Evolutionary conservation across 1,140 invertebrate species (phyloP).

Genomic region (Leptoteleia sp.): DNA sequence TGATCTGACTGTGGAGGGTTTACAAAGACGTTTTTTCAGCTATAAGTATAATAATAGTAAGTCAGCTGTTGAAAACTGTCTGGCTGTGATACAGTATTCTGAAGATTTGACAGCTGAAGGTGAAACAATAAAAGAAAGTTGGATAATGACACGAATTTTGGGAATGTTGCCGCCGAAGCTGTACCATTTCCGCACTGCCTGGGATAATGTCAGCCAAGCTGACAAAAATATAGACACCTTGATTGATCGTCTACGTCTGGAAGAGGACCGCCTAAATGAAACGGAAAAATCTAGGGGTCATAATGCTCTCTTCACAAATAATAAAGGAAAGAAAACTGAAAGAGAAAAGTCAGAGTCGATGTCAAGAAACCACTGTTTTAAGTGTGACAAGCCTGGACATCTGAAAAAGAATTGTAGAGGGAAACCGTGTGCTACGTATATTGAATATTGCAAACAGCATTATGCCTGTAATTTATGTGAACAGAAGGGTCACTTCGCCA

Average conservation of each 20-base stretch:
- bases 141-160: slow-evolving; percentile 59
- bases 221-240: slow-evolving; percentile 31
- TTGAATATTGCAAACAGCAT: slow-evolving; percentile 50
- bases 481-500: slow-evolving; percentile 3
- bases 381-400: slow-evolving; percentile 16
- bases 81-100: slow-evolving; percentile 33
- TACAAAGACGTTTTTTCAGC: slow-evolving; percentile 44
- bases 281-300: not conserved
- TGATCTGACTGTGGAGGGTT: slow-evolving; percentile 11
- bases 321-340: not conserved
- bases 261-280: slow-evolving; percentile 11
- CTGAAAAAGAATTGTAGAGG: slow-evolving; percentile 31
- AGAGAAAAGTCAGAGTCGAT: not conserved
- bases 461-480: slow-evolving; percentile 45
- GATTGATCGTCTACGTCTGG: slow-evolving; percentile 14
- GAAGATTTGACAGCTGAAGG: slow-evolving; percentile 47
- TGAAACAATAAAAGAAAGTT: not conserved
- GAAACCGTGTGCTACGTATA: slow-evolving; percentile 45
- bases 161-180: slow-evolving; percentile 46
- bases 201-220: slow-evolving; percentile 44
- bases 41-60: slow-evolving; percentile 51
- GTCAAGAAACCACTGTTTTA: not conserved
- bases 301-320: too few species aligned
- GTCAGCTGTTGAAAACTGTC: slow-evolving; percentile 52
- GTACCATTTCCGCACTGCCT: slow-evolving; percentile 54